Base-by-base conservation (phyloP, 2,797 vertebrate species). In the Euphonia xanthogaster region DNA sequence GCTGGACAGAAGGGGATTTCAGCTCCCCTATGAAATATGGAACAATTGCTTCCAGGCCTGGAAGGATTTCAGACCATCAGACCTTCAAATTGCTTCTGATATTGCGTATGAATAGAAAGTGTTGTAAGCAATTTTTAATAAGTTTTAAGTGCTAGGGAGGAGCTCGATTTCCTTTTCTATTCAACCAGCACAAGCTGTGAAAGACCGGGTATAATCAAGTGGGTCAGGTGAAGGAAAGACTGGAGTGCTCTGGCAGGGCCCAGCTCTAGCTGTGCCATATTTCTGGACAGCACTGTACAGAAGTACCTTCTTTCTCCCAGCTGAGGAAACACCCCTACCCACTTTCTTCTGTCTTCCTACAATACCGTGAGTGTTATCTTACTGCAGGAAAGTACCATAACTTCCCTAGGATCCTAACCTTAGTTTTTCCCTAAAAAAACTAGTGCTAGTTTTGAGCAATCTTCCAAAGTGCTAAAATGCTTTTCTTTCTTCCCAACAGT, bases 81-180 rank as follows among this genome's bases (percentile, higher is more conserved):
- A 91, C 54, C 78, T 86, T 93, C 81, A 86, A 81, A 93, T 94
- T 93, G 40, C 45, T 91, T 86, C 79, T 93, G 82, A 78, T 88
- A 86, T 66, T 80, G 53, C 67, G 33, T 90, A 66, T 88, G 70
- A 83, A 83, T 50, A 83, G 71, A 86, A 93, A 37, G 2, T 16
- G 1, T 66, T 62, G 22, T 48, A 67, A 77, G 70, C 30, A 33
- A 80, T 95, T 93, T 94, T 65, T 63, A 66, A 89, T 45, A 66
- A 61, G 48, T 28, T 45, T 65, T 42, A 58, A 66, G 14, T 62
- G 23, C 35, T 83, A 54, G 57, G 72, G 42, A 82, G 40, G 8
- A 16, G 37, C 23, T 86, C 74, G 24, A 55, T 73, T 33, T 88
- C n/a, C 24, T 73, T 58, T 81, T 50, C 27, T 71, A 21, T 73